Conservation (phyloP, 2,888 invertebrate genomes). For the Ptilodon capucinus region DNA sequence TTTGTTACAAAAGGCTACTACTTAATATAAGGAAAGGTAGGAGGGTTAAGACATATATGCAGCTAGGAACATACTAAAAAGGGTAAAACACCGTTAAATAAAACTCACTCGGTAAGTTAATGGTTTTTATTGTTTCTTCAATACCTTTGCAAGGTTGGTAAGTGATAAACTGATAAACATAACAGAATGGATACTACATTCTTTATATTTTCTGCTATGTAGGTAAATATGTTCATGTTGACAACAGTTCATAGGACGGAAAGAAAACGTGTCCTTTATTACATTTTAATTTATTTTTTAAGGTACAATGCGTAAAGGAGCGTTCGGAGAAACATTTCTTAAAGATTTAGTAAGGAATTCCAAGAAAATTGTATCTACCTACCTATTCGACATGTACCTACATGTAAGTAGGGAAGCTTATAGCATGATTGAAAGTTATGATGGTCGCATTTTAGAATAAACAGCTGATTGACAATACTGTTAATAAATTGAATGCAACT, state of each 20-base stretch:
- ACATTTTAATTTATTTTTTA: conserved; percentile 28
- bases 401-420: conserved; percentile 70
- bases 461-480: conserved; percentile 11
- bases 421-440: conserved; percentile 69
- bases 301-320: conserved; percentile 54
- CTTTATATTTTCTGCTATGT: conserved; percentile 37
- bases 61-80: no score
- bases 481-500: no score
- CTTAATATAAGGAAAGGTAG: no score
- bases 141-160: conserved; percentile 77
- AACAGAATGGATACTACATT: conserved; percentile 69
- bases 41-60: no score
- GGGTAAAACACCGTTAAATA: conserved; percentile 8
- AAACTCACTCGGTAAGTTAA: conserved; percentile 9
- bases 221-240: conserved; percentile 41
- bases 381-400: conserved; percentile 69
- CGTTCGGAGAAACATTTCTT: conserved; percentile 70
- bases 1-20: no score
- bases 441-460: conserved; percentile 23
- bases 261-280: conserved; percentile 64
- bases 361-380: conserved; percentile 73
- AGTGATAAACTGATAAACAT: conserved; percentile 64
- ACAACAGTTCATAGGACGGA: conserved; percentile 70
- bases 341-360: conserved; percentile 58
- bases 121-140: conserved; percentile 67